These are phyloP conservation scores for Drosophila eugracilis DNA, from an alignment of 1,140 invertebrate genomes.

Conservation along the genomic window DNA sequence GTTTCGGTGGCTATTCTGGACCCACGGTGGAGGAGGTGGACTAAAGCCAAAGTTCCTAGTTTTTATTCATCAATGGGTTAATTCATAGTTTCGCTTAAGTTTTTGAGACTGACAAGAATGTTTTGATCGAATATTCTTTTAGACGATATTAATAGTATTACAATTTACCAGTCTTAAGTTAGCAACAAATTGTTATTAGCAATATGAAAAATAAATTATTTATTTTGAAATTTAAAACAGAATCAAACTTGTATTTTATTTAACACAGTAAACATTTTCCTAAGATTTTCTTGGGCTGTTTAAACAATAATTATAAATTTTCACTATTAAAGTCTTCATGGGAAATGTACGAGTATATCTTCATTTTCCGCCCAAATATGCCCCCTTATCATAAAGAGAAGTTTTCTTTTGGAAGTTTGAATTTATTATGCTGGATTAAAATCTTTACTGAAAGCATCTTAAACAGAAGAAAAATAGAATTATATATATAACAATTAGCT, in stretches of 20 bases:
- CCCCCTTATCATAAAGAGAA: slow-evolving; percentile 45
- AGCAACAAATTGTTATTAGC: slow-evolving; percentile 1
- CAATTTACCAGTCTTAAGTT: neutral
- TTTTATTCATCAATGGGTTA: neutral
- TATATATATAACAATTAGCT: slow-evolving; percentile 26
- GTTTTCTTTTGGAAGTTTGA: neutral
- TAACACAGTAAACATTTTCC: too few relatives aligned
- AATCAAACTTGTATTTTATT: neutral
- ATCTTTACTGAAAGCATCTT: slow-evolving; percentile 33
- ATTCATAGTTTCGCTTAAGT: slow-evolving; percentile 1
- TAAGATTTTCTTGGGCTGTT: too few relatives aligned
- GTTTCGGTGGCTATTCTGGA: slow-evolving; percentile 1
- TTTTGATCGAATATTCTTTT: neutral
- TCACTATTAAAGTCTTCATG: too few relatives aligned
- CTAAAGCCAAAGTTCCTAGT: neutral
- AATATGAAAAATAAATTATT: slow-evolving; percentile 1
- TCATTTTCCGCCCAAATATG: neutral
- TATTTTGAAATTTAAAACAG: neutral
- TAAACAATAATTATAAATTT: too few relatives aligned
- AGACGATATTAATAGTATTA: neutral
- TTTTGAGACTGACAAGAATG: slow-evolving; percentile 3
- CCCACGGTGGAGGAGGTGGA: slow-evolving; percentile 12
- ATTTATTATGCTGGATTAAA: slow-evolving; percentile 15
- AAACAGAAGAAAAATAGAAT: slow-evolving; percentile 44
- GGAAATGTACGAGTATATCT: too few relatives aligned